Evolutionary conservation across 2,797 vertebrate genomes (phyloP).

Genomic region (Acanthurus tractus): DNA sequence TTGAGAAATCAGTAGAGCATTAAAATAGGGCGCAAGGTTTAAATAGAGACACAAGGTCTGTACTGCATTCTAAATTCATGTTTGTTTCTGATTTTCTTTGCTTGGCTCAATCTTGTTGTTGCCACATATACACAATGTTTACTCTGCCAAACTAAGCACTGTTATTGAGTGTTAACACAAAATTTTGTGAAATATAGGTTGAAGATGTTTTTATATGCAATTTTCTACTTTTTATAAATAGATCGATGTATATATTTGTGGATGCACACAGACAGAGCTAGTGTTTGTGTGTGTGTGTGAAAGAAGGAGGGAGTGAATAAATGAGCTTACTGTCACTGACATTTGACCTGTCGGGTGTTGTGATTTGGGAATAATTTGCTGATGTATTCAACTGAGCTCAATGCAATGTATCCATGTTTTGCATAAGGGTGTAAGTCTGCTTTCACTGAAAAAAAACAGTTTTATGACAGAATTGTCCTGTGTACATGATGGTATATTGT

Average conservation of each 20-base stretch:
- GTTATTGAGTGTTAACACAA: slow-evolving; percentile 39
- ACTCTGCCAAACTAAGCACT: slow-evolving; percentile 73
- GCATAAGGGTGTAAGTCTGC: slow-evolving; percentile 30
- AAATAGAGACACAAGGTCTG: slow-evolving; percentile 11
- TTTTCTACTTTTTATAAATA: slow-evolving; percentile 74
- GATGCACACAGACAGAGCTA: background rate
- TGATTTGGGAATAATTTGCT: slow-evolving; percentile 35
- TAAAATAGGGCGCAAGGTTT: background rate
- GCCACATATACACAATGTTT: slow-evolving; percentile 63
- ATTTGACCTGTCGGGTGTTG: slow-evolving; percentile 12
- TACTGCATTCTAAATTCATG: background rate
- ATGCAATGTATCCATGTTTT: slow-evolving; percentile 42
- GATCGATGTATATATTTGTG: slow-evolving; percentile 61
- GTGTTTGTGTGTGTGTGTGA: slow-evolving; percentile 13
- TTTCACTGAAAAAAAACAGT: slow-evolving; percentile 38
- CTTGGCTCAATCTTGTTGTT: slow-evolving; percentile 14
- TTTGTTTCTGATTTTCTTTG: slow-evolving; percentile 13
- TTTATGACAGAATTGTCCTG: slow-evolving; percentile 43
- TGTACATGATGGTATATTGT: slow-evolving; percentile 51
- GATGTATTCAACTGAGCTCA: slow-evolving; percentile 31
- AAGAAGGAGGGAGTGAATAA: slow-evolving; percentile 29
- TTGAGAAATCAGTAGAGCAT: background rate
- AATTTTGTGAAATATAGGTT: slow-evolving; percentile 52
- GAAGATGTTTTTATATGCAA: slow-evolving; percentile 77
- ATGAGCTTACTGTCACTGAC: slow-evolving; percentile 7